Evolutionary conservation across 92 coral and sea anemone genomes (phyloP).

Genomic region (Chrysogorgia sp.): DNA sequence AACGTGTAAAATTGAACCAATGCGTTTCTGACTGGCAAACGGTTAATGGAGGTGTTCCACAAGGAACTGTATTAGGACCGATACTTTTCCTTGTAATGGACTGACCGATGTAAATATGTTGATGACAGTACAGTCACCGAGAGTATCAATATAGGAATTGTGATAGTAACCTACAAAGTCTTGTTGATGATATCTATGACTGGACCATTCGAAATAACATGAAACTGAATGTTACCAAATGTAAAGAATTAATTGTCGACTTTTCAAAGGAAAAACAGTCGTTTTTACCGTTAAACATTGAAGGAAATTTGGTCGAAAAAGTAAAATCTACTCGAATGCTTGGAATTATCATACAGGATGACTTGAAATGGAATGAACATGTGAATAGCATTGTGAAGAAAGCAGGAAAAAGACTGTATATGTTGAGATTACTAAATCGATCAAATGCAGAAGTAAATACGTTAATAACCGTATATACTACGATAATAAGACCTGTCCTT

Average conservation of each 20-base stretch:
- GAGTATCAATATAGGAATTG: no score
- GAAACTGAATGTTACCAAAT: slow-evolving; percentile 32
- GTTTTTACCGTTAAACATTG: neutral
- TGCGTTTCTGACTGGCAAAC: no score
- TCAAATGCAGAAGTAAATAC: no score
- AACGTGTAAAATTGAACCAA: no score
- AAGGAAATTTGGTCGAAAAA: neutral
- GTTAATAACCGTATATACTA: neutral
- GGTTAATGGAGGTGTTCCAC: no score
- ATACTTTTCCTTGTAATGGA: slow-evolving; percentile 25
- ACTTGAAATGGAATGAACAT: slow-evolving; percentile 28
- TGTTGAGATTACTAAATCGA: neutral
- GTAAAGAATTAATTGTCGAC: slow-evolving; percentile 20
- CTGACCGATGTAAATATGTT: slow-evolving; percentile 23
- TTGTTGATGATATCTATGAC: neutral
- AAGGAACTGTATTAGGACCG: slow-evolving; percentile 31
- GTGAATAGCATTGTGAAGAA: neutral
- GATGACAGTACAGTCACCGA: slow-evolving; percentile 11
- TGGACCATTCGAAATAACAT: slow-evolving; percentile 26
- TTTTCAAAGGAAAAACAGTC: neutral
- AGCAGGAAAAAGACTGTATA: slow-evolving; percentile 23
- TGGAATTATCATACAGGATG: slow-evolving; percentile 14
- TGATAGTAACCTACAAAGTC: slow-evolving; percentile 20
- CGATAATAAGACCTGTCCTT: slow-evolving; percentile 4
- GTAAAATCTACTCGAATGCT: neutral